Evolutionary conservation across 2,888 invertebrate species (phyloP), one percentile per base, ranked within the genome.

Genomic region (Drosophila robusta): DNA sequence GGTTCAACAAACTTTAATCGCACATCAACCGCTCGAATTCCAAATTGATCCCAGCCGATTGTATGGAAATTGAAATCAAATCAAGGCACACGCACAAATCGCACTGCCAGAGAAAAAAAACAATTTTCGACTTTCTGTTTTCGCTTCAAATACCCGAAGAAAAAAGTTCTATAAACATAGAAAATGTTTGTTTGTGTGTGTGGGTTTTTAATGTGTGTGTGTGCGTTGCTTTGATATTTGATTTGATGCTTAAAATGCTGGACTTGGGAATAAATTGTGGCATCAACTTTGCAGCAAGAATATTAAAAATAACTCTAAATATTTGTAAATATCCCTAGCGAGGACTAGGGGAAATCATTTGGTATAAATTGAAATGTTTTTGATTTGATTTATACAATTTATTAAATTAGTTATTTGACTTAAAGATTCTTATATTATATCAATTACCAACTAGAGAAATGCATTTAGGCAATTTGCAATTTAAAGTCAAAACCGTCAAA

Each of bases 1-100:
- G 60, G 85, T 85, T 85, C 85, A 85, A 89, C 49, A 82, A 85
- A 85, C 85, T 81, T 67, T 77, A 85, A 87, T 81, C 80, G 86
- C 75, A 50, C 79, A 74, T 76, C 72, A 71, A 69, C 66, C 71
- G 78, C 76, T 76, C 62, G 64, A 70, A 77, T 76, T 75, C 70
- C 56, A 60, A 54, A 76, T 75, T 70, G 60, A 79, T 78, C 76
- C 72, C 26, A 62, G 50, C 57, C 63, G 34, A 78, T 66, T 66
- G 70, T 47, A 66, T 74, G 67, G 58, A 80, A 80, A 68, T 75
- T 52, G 58, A 80, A 78, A 68, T 75, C 36, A 57, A 74, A 52
- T 58, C 65, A 50, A 61, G 41, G 34, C 61, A 52, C 36, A 68
- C 62, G 51, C 69, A 64, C 56, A 77, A 62, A 68, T 78, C 69